Evolutionary conservation across 2,888 invertebrate species (phyloP).

Genomic region (Oegoconia quadripuncta): DNA sequence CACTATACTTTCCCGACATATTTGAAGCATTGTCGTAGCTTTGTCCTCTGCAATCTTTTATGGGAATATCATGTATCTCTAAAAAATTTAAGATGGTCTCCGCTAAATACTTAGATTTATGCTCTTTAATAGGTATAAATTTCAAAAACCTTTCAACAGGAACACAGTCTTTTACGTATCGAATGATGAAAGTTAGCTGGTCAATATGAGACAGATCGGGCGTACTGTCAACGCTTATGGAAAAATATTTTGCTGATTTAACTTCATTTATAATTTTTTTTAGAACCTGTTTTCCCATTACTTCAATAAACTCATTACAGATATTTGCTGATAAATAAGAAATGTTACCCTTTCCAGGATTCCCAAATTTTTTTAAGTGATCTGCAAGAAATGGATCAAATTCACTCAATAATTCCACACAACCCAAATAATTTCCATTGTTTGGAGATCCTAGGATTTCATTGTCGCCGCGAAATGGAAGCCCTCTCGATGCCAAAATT

Average conservation of each 20-base stretch:
- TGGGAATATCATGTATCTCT: slow-evolving; percentile 21
- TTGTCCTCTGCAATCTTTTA: slow-evolving; percentile 28
- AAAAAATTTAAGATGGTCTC: slow-evolving; percentile 16
- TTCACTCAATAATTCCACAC: slow-evolving; percentile 9
- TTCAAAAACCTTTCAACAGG: slow-evolving; percentile 35
- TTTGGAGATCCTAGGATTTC: too few species aligned
- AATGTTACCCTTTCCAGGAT: slow-evolving; percentile 8
- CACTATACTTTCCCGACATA: slow-evolving; percentile 32
- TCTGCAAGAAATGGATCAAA: too few species aligned
- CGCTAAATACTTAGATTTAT: slow-evolving; percentile 33
- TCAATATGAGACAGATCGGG: slow-evolving; percentile 34
- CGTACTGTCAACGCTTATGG: slow-evolving; percentile 29
- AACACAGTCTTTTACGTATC: slow-evolving; percentile 28
- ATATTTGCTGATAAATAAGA: slow-evolving; percentile 23
- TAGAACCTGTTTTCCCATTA: slow-evolving; percentile 29
- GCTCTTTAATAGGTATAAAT: slow-evolving; percentile 31
- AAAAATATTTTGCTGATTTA: slow-evolving; percentile 23
- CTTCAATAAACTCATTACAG: slow-evolving; percentile 33
- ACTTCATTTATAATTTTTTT: slow-evolving; percentile 30
- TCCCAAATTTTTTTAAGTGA: background rate
- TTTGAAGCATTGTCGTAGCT: slow-evolving; percentile 35
- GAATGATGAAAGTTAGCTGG: slow-evolving; percentile 33
- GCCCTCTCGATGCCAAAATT: too few species aligned
- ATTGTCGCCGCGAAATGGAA: too few species aligned
- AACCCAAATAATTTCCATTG: too few species aligned